Percentiles rank a stretch among this genome's conserved stretches.
phyloP scores from a whole-genome alignment of 92 coral and sea anemone genomes.

The Bergia sp. region DNA sequence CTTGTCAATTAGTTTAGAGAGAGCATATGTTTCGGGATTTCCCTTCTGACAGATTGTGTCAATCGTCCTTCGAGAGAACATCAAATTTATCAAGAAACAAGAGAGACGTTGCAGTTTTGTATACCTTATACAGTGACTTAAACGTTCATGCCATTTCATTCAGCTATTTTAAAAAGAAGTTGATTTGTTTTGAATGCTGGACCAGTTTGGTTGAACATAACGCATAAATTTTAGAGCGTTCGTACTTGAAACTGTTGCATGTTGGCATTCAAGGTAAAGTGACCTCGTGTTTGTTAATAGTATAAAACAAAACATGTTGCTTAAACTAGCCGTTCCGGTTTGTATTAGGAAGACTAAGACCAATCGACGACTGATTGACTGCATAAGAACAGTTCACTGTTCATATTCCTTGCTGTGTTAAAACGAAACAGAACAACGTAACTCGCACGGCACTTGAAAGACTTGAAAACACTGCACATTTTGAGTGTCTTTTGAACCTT shows the following conservation, averaged over 20 bases:
- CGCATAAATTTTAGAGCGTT: neutral
- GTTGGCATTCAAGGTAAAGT: neutral
- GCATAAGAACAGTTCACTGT: no score
- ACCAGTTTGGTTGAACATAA: neutral
- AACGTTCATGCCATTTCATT: no score
- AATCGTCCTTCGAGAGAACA: neutral
- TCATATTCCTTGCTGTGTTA: no score
- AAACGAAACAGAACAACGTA: no score
- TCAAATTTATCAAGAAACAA: neutral
- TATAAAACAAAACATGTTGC: neutral
- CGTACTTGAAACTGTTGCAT: neutral
- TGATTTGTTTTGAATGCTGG: neutral
- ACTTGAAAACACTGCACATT: no score
- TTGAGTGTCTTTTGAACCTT: neutral
- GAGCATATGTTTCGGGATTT: neutral
- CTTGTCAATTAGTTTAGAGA: neutral
- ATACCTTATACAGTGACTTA: no score
- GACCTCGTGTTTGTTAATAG: neutral
- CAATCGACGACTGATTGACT: no score
- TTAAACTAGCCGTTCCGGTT: no score
- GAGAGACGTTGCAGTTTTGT: neutral
- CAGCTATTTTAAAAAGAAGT: no score
- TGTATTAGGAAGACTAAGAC: no score
- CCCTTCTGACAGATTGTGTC: neutral
- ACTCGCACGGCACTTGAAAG: no score